Evolutionary conservation across 2,888 invertebrate genomes (phyloP), one percentile per base, ranked within the genome.

Genomic region (Drosophila mimica): DNA sequence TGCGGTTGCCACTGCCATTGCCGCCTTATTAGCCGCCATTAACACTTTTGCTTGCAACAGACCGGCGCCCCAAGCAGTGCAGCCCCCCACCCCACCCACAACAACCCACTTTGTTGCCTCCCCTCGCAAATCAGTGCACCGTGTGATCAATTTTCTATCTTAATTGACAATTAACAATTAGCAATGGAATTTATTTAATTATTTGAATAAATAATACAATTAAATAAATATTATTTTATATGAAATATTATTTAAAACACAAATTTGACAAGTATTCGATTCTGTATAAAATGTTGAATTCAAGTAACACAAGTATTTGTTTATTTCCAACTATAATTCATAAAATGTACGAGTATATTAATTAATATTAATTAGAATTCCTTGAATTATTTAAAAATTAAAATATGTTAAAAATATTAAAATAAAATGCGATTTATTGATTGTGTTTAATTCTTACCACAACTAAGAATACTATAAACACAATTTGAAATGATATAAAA

Each of bases 1-100:
- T 70, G 74, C 51, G 74, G 63, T 73, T 71, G 74, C 56, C 71
- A 61, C 72, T 70, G 64, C 73, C 78, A 77, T 69, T 83, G 79
- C 73, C 73, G 85, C 89, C 85, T 86, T 86, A 89, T 86, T 86
- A 86, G 85, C 89, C 82, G 74, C 89, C 85, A 86, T 86, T 86
- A 89, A 86, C 85, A 86, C 85, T 86, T 89, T 80, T 74, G 88
- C 57, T 59, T 68, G 64, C 67, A 74, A 72, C 61, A 38, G 28
- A 46, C 72, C 68, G 40, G 52, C 17, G 31, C 52, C 63, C 56
- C 48, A 15, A 31, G 46, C 46, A 46, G 15, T 8, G 46, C 46
- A 15, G 46, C 13, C 20, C 49, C 48, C 28, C 7, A 20, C 43
- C 8, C 9, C 25, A 0, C 1, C 17, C 31, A 13, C 30, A 31